A percentile compares a stretch with the other conserved stretches of the same genome.
These are phyloP conservation scores for Xenopus laevis DNA, from an alignment of 2,113 vertebrate species.

Conservation along the genomic window DNA sequence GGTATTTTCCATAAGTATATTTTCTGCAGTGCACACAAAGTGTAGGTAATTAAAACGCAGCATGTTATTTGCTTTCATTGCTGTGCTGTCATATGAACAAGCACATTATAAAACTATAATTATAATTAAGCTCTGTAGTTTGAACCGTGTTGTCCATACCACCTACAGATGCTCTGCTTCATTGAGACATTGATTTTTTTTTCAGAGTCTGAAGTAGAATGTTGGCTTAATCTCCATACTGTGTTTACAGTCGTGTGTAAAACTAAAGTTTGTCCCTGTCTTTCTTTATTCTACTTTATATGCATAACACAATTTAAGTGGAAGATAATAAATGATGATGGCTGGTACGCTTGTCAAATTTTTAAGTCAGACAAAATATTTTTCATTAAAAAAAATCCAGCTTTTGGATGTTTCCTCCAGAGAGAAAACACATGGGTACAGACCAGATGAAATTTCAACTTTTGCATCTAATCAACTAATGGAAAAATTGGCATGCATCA, in stretches of 20 bases:
- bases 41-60: constrained; percentile 1
- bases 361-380: too few species aligned
- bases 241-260: not conserved
- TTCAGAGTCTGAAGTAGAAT: not conserved
- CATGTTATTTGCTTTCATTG: not conserved
- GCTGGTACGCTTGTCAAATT: too few species aligned
- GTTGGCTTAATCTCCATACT: not conserved
- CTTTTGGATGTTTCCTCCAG: too few species aligned
- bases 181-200: constrained; percentile 1
- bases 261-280: too few species aligned
- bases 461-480: too few species aligned
- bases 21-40: not conserved
- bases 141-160: not conserved
- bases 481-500: too few species aligned
- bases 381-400: too few species aligned
- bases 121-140: not conserved
- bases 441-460: too few species aligned
- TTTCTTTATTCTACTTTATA: too few species aligned
- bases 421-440: too few species aligned
- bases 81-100: not conserved
- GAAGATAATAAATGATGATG: too few species aligned
- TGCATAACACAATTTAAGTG: too few species aligned
- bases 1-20: not conserved
- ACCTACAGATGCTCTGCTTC: constrained; percentile 1
- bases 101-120: not conserved